A percentile compares a stretch with the other conserved stretches of the same genome.
These are phyloP conservation scores for Tenodera sinensis DNA, from an alignment of 2,888 invertebrate genomes.

Conservation along the genomic window DNA sequence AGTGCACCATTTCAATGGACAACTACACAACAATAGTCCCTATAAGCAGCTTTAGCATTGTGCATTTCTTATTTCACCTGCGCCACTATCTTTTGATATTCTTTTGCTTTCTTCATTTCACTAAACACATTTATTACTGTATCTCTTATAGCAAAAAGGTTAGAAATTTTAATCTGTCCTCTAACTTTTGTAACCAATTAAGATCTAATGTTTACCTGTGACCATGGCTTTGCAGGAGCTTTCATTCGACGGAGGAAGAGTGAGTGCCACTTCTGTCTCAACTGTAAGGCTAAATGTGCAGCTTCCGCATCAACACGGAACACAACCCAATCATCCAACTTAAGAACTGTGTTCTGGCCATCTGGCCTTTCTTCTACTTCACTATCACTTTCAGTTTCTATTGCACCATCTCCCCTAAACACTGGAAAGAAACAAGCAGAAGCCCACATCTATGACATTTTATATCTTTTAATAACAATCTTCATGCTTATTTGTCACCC, in stretches of 20 bases:
- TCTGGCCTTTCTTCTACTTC: slow-evolving; percentile 52
- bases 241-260: slow-evolving; percentile 53
- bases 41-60: too few species aligned
- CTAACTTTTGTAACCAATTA: too few species aligned
- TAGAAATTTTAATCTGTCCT: too few species aligned
- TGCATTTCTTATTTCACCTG: too few species aligned
- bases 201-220: slow-evolving; percentile 38
- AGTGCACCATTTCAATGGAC: too few species aligned
- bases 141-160: too few species aligned
- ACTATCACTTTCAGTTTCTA: slow-evolving; percentile 46
- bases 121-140: too few species aligned
- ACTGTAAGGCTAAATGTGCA: slow-evolving; percentile 60
- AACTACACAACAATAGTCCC: too few species aligned
- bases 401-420: slow-evolving; percentile 23
- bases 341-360: slow-evolving; percentile 50
- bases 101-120: too few species aligned
- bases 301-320: slow-evolving; percentile 66
- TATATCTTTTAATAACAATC: too few species aligned
- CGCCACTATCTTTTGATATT: too few species aligned
- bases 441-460: background rate
- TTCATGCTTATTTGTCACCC: too few species aligned
- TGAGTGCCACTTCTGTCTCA: slow-evolving; percentile 70
- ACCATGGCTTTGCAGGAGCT: slow-evolving; percentile 46
- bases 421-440: slow-evolving; percentile 2
- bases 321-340: slow-evolving; percentile 71